Base-by-base conservation (phyloP, 2,113 vertebrate genomes). In the Nannospalax galili region DNA sequence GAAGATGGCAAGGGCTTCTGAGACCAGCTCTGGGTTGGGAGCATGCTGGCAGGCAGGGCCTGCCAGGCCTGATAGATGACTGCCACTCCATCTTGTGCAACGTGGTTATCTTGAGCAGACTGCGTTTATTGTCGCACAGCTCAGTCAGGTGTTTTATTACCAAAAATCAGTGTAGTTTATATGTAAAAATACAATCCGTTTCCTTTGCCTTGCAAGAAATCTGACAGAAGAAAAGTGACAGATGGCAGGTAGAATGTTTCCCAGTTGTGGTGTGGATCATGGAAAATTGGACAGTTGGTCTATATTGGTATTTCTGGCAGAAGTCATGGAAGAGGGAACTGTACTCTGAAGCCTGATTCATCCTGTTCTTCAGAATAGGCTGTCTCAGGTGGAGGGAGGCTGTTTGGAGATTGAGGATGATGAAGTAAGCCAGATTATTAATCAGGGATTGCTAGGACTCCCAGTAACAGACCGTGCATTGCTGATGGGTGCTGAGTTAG, bases 91-190 rank as follows among this genome's bases (percentile, higher is more conserved):
- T 94, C 96, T 88, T 92, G 52, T 81, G 58, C 35, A 93, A 88
- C 58, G 58, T 16, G 45, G 88, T 78, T 94, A 52, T 92, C 28
- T 87, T 4, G 64, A 90, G 67, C 82, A 81, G 42, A 70, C 82
- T 92, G 92, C 37, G 5, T 93, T 97, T 93, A 94, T 89, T 79
- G 95, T 91, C 11, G 3, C 58, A 80, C 64, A 19, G 48, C 84
- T 94, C 97, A 96, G 93, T 89, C 85, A 94, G 94, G 58, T 97
- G 73, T 97, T 98, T 98, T 97, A 97, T 96, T 96, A 86, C 93
- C 0, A 2, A 52, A n/a, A 32, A 96, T 97, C 92, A 79, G 42
- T 95, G 92, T 94, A 94, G 96, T 96, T 96, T 96, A 95, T 97
- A 95, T 95, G 93, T 96, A 96, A 97, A 98, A 97, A 92, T 75